Base-by-base conservation (phyloP, 2,797 vertebrate genomes). In the Pterois miles region DNA sequence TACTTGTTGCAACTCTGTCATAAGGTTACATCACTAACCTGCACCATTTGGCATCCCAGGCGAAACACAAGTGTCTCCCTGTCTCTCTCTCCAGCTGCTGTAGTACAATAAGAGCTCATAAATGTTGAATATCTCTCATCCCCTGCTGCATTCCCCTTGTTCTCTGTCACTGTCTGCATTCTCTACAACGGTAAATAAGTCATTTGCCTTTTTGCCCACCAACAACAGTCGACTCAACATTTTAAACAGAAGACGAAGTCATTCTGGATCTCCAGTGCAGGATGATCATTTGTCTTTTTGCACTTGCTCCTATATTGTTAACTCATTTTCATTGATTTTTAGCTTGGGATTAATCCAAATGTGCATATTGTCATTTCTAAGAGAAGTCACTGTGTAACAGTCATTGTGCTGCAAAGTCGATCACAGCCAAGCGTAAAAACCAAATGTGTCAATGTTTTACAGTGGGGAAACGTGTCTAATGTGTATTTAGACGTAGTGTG, bases 61-160 rank as follows among this genome's bases (percentile, higher is more conserved):
- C 36, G 34, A 62, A 80, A 63, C 52, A 38, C 71, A 76, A 43
- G 14, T 29, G 48, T 65, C 22, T 76, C 54, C 23, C 50, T 11
- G 64, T 64, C 63, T 81, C 27, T 81, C 27, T 76, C 64, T 58
- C 4, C 40, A 67, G 53, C 78, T 68, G 71, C 81, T 77, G 56
- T 77, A 63, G 52, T 63, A 85, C 65, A 88, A 75, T 59, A 62
- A 56, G 50, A 68, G 40, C 60, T 63, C 22, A 85, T 85, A 78
- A 83, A 88, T 82, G 71, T 81, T 83, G 81, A 67, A 88, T 83
- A 20, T 34, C 58, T 71, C 58, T 50, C 33, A 50, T 57, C 27
- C 67, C 16, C 63, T 76, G 78, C 74, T 85, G 85, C 3, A 3
- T 63, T 75, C 59, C 31, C 67, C 71, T 40, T 40, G 48, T 73